These are phyloP conservation scores for Drosophila kanekoi DNA, from an alignment of 2,888 invertebrate genomes.

Conservation along the genomic window DNA sequence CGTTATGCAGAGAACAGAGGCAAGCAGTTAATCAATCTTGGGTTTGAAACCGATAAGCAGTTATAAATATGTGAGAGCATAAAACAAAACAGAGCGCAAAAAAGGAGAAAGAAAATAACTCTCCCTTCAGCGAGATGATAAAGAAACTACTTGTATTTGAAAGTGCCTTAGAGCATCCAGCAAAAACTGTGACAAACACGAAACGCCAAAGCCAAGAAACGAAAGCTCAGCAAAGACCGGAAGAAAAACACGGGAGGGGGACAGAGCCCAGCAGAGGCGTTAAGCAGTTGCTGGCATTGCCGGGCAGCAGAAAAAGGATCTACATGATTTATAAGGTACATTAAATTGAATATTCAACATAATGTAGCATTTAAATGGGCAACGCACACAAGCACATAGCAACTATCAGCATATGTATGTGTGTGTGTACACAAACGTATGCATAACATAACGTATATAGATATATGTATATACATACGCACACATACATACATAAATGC, in stretches of 20 bases:
- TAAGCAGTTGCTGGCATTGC: slow-evolving; percentile 33
- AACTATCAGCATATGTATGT: slow-evolving; percentile 37
- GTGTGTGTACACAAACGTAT: slow-evolving; percentile 7
- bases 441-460: background rate
- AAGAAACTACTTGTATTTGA: slow-evolving; percentile 35
- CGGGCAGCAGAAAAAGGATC: slow-evolving; percentile 55
- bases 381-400: slow-evolving; percentile 30
- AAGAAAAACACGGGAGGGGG: background rate
- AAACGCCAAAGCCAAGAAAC: slow-evolving; percentile 23
- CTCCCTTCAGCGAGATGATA: slow-evolving; percentile 26
- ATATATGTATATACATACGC: background rate
- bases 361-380: slow-evolving; percentile 77
- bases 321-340: slow-evolving; percentile 78
- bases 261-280: slow-evolving; percentile 18
- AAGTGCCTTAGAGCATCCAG: slow-evolving; percentile 31
- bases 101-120: slow-evolving; percentile 25
- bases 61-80: slow-evolving; percentile 44
- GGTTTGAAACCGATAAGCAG: slow-evolving; percentile 41
- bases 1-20: background rate
- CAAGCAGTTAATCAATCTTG: slow-evolving; percentile 44
- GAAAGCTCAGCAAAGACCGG: slow-evolving; percentile 12
- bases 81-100: slow-evolving; percentile 12
- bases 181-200: slow-evolving; percentile 40
- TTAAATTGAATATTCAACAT: slow-evolving; percentile 79
- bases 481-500: slow-evolving; percentile 10